Conservation (phyloP, 2,888 invertebrate genomes). For the Drosophila longiperda region DNA sequence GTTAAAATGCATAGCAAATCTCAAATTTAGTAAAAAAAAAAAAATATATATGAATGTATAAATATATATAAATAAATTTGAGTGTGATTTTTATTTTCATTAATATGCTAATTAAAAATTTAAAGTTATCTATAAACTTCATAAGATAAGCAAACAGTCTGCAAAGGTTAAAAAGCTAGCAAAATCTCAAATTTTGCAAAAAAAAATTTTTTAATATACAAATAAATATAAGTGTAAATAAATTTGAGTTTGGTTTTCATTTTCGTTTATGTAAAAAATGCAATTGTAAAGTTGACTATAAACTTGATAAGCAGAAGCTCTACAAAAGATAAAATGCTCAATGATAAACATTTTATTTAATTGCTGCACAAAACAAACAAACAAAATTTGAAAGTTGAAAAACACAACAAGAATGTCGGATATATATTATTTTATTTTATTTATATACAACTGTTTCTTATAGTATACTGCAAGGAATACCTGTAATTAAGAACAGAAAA, state of each 20-base stretch:
- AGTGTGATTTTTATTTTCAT: too few species aligned
- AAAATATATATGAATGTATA: background rate
- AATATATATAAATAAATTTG: too few species aligned
- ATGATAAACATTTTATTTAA: background rate
- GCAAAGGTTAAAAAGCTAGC: too few species aligned
- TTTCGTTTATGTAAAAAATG: too few species aligned
- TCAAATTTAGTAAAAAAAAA: background rate
- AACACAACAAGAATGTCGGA: background rate
- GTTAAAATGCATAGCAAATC: background rate
- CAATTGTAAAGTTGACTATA: background rate
- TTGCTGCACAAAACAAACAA: background rate
- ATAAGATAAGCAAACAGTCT: too few species aligned
- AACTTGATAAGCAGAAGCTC: background rate
- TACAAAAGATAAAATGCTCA: background rate
- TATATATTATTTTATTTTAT: background rate
- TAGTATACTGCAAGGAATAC: slow-evolving; percentile 23
- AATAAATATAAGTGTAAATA: too few species aligned
- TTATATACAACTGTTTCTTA: slow-evolving; percentile 12
- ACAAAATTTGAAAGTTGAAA: too few species aligned
- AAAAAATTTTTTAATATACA: too few species aligned
- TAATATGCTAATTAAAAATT: background rate
- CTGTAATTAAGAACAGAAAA: slow-evolving; percentile 14
- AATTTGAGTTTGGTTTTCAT: too few species aligned
- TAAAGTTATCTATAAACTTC: too few species aligned
- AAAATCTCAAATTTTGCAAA: background rate